Conservation (phyloP, 2,113 vertebrate genomes). For the Arothron firmamentum region DNA sequence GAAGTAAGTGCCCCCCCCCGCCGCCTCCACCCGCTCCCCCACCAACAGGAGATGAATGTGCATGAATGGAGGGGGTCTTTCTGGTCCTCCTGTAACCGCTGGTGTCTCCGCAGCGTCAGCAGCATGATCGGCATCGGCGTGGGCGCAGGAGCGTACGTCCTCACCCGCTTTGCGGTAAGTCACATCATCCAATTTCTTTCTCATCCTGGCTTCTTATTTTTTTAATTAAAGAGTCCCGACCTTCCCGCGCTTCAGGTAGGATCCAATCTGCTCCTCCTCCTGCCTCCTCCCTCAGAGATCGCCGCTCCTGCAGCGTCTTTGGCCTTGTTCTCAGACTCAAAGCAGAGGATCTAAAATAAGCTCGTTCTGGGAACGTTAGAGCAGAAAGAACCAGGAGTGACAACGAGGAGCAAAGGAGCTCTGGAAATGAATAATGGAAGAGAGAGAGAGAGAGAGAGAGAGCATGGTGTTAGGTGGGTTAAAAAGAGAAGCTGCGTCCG, state of each 20-base stretch:
- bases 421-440: constrained; percentile 44
- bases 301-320: constrained; percentile 11
- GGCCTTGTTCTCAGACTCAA: constrained; percentile 21
- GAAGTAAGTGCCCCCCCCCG: constrained; percentile 74
- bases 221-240: too few relatives aligned
- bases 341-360: constrained; percentile 38
- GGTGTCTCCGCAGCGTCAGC: constrained; percentile 62
- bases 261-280: constrained; percentile 22
- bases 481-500: constrained; percentile 20
- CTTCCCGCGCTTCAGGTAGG: too few relatives aligned
- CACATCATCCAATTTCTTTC: not conserved
- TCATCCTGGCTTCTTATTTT: too few relatives aligned
- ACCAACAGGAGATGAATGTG: constrained; percentile 6
- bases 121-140: constrained; percentile 75
- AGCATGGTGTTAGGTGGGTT: constrained; percentile 22
- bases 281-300: constrained; percentile 18
- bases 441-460: constrained; percentile 5
- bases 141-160: constrained; percentile 75
- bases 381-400: constrained; percentile 29
- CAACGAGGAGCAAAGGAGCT: constrained; percentile 16
- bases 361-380: constrained; percentile 20
- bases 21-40: not conserved
- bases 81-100: constrained; percentile 5
- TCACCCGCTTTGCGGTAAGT: constrained; percentile 75
- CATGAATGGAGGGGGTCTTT: constrained; percentile 8